Evolutionary conservation across 2,113 vertebrate genomes (phyloP).

Genomic region (Cygnus atratus): DNA sequence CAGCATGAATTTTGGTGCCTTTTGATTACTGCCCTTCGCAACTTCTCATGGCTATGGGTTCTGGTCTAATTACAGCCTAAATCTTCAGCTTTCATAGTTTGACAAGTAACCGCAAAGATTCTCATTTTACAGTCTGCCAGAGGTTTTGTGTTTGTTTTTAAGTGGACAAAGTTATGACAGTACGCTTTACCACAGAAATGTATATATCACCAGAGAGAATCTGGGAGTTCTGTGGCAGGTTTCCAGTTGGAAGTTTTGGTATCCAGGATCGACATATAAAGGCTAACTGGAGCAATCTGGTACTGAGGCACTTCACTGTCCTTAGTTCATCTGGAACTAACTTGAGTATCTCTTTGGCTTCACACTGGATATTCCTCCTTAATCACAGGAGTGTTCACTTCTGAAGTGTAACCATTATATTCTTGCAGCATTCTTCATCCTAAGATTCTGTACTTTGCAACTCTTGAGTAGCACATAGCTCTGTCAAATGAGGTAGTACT

Average conservation of each 20-base stretch:
- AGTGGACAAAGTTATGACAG: neutral
- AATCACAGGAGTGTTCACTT: neutral
- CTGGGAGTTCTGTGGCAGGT: neutral
- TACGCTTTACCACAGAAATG: neutral
- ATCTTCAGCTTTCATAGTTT: neutral
- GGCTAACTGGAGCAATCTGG: neutral
- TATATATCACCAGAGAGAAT: neutral
- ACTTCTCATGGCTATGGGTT: neutral
- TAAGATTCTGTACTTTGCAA: neutral
- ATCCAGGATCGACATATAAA: neutral
- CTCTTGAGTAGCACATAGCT: neutral
- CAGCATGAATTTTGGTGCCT: neutral
- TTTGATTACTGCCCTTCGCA: neutral
- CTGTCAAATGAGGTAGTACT: neutral
- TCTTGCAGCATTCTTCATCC: neutral
- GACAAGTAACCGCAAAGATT: neutral
- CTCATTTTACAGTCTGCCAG: constrained; percentile 9
- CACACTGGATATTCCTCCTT: neutral
- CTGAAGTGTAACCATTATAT: neutral
- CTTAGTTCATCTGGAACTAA: neutral
- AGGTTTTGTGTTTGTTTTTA: neutral
- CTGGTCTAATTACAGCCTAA: neutral
- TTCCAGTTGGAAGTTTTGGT: neutral
- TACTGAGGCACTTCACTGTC: neutral
- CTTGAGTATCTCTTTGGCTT: neutral